phyloP scores from a whole-genome alignment of 2,888 invertebrate genomes.

The Machimus rusticus region DNA sequence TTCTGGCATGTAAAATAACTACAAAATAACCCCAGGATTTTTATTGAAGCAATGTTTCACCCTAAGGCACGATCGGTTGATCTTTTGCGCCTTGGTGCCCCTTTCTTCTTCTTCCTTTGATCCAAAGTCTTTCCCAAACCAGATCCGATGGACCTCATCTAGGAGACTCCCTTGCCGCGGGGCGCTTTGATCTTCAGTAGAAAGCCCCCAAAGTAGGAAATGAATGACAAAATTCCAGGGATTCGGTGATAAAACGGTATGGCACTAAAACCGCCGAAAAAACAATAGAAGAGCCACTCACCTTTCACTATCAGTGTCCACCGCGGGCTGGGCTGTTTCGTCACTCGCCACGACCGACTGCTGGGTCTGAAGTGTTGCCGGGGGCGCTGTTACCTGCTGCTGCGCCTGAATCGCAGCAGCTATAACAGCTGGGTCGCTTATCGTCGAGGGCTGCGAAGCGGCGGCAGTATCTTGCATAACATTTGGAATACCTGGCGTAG shows the following conservation, averaged over 20 bases:
- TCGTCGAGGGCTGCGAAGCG: constrained; percentile 29
- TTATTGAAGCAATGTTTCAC: not conserved
- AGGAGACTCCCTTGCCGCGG: not conserved
- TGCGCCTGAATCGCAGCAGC: constrained; percentile 51
- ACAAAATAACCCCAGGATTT: too few species aligned
- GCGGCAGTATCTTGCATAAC: constrained; percentile 48
- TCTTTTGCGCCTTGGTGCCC: too few species aligned
- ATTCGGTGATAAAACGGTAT: not conserved
- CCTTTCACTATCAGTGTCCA: constrained; percentile 64
- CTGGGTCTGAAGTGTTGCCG: constrained; percentile 62
- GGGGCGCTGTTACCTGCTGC: constrained; percentile 64
- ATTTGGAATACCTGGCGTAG: constrained; percentile 36
- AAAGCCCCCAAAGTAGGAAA: not conserved
- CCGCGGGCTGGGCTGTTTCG: constrained; percentile 48
- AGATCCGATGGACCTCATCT: too few species aligned
- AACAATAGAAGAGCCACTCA: constrained; percentile 51
- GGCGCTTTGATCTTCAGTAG: not conserved
- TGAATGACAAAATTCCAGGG: not conserved
- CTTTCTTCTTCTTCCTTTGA: not conserved
- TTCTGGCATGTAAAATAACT: too few species aligned
- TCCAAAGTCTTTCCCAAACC: too few species aligned
- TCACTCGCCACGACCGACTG: constrained; percentile 47
- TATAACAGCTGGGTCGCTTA: constrained; percentile 56
- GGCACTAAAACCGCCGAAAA: not conserved
- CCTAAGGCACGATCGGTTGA: not conserved